Percentiles rank a stretch among this genome's conserved stretches.
Evolutionary conservation across 2,797 vertebrate genomes (phyloP).

Genomic region (Poecilia picta): DNA sequence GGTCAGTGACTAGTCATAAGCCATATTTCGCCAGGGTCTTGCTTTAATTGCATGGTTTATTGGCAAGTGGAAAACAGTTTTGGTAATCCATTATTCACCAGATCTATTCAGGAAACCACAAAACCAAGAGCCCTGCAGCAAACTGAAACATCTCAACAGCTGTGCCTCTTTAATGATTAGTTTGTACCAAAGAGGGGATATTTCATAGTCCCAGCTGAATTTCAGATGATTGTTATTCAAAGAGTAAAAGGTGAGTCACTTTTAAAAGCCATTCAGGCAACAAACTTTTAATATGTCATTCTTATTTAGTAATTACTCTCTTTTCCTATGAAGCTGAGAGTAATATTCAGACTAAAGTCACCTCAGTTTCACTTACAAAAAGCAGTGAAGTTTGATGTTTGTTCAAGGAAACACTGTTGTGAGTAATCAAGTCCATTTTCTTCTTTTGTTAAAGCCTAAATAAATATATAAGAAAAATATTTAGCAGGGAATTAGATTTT

Average conservation of each 20-base stretch:
- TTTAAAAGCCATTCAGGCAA: not conserved
- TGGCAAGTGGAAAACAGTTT: not conserved
- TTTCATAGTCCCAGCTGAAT: not conserved
- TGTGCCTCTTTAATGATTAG: not conserved
- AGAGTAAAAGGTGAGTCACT: not conserved
- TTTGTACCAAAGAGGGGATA: not conserved
- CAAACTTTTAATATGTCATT: not conserved
- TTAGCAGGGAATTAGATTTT: not conserved
- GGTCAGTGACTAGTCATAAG: not conserved
- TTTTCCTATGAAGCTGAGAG: not conserved
- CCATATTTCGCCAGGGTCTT: not conserved
- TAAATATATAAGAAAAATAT: not conserved
- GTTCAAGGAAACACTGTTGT: not conserved
- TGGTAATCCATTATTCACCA: not conserved
- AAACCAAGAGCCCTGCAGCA: not conserved
- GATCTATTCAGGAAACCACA: not conserved
- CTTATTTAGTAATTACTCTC: not conserved
- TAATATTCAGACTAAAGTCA: not conserved
- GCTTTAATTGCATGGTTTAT: not conserved
- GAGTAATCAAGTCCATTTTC: not conserved
- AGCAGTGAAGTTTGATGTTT: not conserved
- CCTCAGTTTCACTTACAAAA: not conserved
- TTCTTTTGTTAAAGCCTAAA: not conserved
- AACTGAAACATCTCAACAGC: not conserved
- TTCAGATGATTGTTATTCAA: not conserved